These are phyloP conservation scores for Sycophila texana DNA, from an alignment of 2,888 invertebrate species.

Conservation along the genomic window DNA sequence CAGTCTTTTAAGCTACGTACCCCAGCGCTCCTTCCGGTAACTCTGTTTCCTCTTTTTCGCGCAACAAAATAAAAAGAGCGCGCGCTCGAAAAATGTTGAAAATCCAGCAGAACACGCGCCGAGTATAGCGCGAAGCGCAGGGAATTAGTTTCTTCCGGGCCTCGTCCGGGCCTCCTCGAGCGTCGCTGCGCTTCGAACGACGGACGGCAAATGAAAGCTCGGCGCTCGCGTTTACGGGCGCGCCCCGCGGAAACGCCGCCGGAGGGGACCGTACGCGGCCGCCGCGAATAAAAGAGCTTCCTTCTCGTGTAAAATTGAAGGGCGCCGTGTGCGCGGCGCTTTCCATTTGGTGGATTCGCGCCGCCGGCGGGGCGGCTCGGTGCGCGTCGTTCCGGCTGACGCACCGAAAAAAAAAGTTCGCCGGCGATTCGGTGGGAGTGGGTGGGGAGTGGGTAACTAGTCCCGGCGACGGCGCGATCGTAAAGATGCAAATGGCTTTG, in stretches of 20 bases:
- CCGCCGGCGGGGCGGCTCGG: neutral
- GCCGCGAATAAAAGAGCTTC: neutral
- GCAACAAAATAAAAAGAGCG: neutral
- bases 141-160: neutral
- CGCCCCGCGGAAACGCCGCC: neutral
- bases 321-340: neutral
- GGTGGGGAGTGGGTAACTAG: too few relatives aligned
- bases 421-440: too few relatives aligned
- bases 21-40: too few relatives aligned
- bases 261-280: too few relatives aligned
- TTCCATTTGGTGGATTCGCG: neutral
- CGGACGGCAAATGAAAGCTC: constrained; percentile 6
- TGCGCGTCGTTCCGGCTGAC: too few relatives aligned
- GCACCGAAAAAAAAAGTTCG: too few relatives aligned
- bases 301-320: neutral
- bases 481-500: constrained; percentile 26
- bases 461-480: constrained; percentile 8
- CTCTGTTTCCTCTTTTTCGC: neutral
- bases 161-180: neutral
- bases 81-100: neutral
- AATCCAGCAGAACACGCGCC: neutral
- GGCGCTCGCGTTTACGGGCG: neutral
- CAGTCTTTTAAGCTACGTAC: too few relatives aligned
- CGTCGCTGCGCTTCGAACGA: neutral
- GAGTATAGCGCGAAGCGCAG: neutral